Conservation (phyloP, 2,797 vertebrate genomes). For the Clarias laeviceps region DNA sequence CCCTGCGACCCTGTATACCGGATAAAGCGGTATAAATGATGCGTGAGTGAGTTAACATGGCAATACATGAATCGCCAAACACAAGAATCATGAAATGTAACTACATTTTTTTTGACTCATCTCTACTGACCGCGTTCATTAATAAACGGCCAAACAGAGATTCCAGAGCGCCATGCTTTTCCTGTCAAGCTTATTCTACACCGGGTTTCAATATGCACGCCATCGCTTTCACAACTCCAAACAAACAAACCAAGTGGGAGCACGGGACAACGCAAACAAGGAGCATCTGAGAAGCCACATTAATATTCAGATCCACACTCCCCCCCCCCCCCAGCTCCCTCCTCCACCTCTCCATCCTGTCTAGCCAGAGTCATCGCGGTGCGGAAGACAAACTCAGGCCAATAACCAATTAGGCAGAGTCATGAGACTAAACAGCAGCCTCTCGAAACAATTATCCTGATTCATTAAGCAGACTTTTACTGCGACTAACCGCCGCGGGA, state of each 20-base stretch:
- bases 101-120: too few species aligned
- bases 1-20: too few species aligned
- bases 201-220: background rate
- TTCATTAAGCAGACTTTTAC: slow-evolving; percentile 60
- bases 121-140: background rate
- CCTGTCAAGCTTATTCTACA: background rate
- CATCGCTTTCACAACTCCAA: background rate
- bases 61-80: too few species aligned
- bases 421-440: slow-evolving; percentile 68
- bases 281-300: slow-evolving; percentile 64
- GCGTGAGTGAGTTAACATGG: too few species aligned
- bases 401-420: slow-evolving; percentile 72
- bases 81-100: too few species aligned
- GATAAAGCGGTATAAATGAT: too few species aligned
- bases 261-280: slow-evolving; percentile 46
- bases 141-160: background rate
- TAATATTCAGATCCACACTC: slow-evolving; percentile 72
- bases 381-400: slow-evolving; percentile 70
- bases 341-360: slow-evolving; percentile 39
- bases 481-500: slow-evolving; percentile 48
- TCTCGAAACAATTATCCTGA: slow-evolving; percentile 66
- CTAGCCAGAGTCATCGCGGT: slow-evolving; percentile 64
- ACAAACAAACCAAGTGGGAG: background rate
- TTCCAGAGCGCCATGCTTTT: too few species aligned
- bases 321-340: slow-evolving; percentile 49